Evolutionary conservation across 2,797 vertebrate species (phyloP), one percentile per base, ranked within the genome.

Genomic region (Poecilia gillii): DNA sequence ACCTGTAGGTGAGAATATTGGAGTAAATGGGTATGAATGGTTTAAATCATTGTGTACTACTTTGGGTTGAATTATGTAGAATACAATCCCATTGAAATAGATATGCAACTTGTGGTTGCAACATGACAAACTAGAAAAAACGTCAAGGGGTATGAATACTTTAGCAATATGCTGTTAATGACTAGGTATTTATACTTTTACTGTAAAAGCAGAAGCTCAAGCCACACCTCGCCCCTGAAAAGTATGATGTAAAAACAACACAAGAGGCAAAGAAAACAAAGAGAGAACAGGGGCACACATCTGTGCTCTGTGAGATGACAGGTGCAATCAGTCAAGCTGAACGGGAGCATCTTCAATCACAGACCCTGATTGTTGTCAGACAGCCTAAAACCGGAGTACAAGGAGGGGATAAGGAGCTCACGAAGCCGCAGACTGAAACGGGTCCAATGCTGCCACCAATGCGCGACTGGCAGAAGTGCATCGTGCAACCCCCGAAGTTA

Each of bases 361-460:
- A 82, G 47, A 73, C 43, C 33, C 49, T 4, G 85, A 81, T 76
- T 79, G 64, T 23, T n/a, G 0, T 82, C 62, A 78, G 81, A 84
- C 68, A 74, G 59, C 57, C 75, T 74, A 39, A 64, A 16, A 49
- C 9, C 59, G n/a, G 43, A 51, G 45, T 6, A 18, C 41, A 51
- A 6, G 62, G 33, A 39, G 55, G 55, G 55, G 53, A 9, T 2
- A 16, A 20, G n/a, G 53, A 53, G 3, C 77, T 55, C 82, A 28
- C 16, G 39, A 57, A 4, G 6, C 51, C 45, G 20, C 72, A n/a
- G 74, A 62, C 62, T 75, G 79, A 81, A 16, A n/a, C 79, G 92
- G 72, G 83, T 77, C 85, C 91, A 51, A 88, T 92, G 89, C 92
- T 93, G 93, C 93, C 93, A 80, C 90, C 92, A 90, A 87, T 87